Percentiles rank a stretch among this genome's conserved stretches.
phyloP scores from a whole-genome alignment of 2,113 vertebrate genomes.

The Pithys albifrons region DNA sequence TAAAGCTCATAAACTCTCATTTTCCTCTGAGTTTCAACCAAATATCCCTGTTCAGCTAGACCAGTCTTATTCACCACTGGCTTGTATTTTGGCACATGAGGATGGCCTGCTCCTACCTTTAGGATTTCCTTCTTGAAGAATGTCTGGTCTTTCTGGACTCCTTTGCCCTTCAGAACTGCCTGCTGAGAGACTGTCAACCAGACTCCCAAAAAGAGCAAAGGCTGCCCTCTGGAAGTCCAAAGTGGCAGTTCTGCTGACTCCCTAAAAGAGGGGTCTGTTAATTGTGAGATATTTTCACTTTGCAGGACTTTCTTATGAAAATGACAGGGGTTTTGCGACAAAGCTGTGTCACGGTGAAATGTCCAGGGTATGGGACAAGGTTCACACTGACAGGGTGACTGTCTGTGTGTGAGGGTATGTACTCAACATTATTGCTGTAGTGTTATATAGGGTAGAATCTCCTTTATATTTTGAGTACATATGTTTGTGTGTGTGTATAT shows the following conservation, averaged over 20 bases:
- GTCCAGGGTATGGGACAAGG: neutral
- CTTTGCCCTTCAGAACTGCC: neutral
- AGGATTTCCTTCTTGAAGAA: neutral
- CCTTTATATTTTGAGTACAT: neutral
- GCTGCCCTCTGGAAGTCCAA: neutral
- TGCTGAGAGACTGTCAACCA: neutral
- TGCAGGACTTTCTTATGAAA: neutral
- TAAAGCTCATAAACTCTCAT: neutral
- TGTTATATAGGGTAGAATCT: neutral
- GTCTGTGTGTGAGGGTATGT: neutral
- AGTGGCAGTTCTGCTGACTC: neutral
- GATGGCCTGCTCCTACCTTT: neutral
- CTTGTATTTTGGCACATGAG: neutral
- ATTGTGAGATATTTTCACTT: neutral
- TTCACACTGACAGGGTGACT: neutral
- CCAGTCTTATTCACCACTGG: neutral
- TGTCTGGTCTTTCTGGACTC: neutral
- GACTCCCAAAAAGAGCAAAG: neutral
- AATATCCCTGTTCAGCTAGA: neutral
- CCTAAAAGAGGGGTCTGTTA: neutral
- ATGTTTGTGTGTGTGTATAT: too few relatives aligned
- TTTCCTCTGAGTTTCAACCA: neutral
- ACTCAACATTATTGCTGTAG: neutral
- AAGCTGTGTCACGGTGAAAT: rapidly evolving
- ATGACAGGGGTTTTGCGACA: neutral